Base-by-base conservation (phyloP, 1,140 invertebrate genomes). In the Centruroides vittatus region DNA sequence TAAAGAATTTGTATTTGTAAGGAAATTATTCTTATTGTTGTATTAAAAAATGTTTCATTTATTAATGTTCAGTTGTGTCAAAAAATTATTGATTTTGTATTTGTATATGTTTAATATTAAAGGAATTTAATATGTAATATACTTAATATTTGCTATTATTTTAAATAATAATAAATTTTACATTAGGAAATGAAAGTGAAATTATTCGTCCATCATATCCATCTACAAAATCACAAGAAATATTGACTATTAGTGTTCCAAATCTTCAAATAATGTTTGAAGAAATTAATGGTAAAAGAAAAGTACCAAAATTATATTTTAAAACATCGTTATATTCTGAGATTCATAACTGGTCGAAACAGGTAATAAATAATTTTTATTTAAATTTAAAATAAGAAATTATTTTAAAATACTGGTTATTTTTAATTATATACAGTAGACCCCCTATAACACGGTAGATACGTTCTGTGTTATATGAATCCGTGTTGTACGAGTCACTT, bases 301-400 rank as follows among this genome's bases (percentile, higher is more conserved):
- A 73, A 54, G 69, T 76, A 4, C 78, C 75, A 13, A 70, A 79
- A n/a, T 63, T 80, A 4, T 69, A 78, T 35, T 51, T 80, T 1
- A 79, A 79, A 69, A 73, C 76, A n/a, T 74, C 76, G 4, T 61
- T 81, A 3, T 80, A 85, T 66, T 66, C 78, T 5, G 77, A 77
- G 2, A 65, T 85, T 3, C 76, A 80, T 65, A 82, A 86, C 71
- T 86, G 84, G 84, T 81, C 81, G 0, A 80, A 78, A 52, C 76
- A 82, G 60, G 72, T 79, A 55, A 61, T 65, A 50, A 2, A 41
- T 55, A 23, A 11, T 13, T n/a, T 41, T 46, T 12, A 41, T 60
- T 41, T 12, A 57, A 56, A 36, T 35, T n/a, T 9, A 58, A 8
- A 35, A 49, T 11, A 10, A 49, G n/a, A 49, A n/a, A 49, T 11